Evolutionary conservation across 2,888 invertebrate genomes (phyloP).

Genomic region (Ptychoptera contaminata): DNA sequence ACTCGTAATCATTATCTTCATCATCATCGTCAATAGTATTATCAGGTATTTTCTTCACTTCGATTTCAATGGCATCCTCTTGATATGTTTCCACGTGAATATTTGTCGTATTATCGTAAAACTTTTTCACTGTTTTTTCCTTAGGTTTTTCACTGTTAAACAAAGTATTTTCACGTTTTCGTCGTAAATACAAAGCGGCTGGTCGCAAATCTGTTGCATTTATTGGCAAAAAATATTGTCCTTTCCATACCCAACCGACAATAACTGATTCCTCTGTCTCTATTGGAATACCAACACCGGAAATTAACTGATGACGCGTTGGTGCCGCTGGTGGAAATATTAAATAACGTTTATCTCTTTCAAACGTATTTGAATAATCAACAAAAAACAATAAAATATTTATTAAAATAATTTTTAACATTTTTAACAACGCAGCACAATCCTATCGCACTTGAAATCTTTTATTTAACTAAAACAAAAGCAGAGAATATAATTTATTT

Average conservation of each 20-base stretch:
- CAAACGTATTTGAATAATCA: too few relatives aligned
- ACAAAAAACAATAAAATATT: too few relatives aligned
- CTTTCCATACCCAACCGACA: constrained; percentile 25
- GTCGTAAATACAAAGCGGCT: constrained; percentile 7
- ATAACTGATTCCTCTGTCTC: constrained; percentile 24
- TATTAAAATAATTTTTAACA: too few relatives aligned
- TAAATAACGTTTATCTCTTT: constrained; percentile 13
- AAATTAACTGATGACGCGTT: constrained; percentile 22
- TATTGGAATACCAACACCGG: constrained; percentile 27
- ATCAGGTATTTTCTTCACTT: not conserved
- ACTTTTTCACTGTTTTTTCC: not conserved
- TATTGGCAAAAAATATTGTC: constrained; percentile 21
- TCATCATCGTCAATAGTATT: not conserved
- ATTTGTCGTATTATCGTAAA: not conserved
- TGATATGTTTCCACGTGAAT: not conserved
- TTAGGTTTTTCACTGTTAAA: too few relatives aligned
- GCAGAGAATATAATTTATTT: too few relatives aligned
- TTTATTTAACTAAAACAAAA: too few relatives aligned
- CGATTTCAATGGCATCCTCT: not conserved
- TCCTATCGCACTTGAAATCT: too few relatives aligned
- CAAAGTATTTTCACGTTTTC: too few relatives aligned
- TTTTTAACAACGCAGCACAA: too few relatives aligned
- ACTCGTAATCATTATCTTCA: not conserved
- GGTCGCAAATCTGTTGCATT: constrained; percentile 9
- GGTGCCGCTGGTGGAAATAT: constrained; percentile 25